Evolutionary conservation across 2,113 vertebrate species (phyloP).

Genomic region (Spizaetus ornatus): DNA sequence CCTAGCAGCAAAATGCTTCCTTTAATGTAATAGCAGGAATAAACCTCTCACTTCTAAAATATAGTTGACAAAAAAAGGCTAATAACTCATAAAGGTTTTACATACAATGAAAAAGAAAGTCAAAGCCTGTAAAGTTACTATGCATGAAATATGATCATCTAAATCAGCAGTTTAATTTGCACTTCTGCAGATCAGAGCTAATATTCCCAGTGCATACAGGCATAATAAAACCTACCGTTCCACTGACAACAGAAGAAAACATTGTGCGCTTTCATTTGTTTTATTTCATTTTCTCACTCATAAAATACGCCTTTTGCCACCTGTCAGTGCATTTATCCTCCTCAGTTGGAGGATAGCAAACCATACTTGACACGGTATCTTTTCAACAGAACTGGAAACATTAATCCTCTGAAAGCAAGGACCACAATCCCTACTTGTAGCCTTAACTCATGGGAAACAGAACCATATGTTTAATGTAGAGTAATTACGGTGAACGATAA

Average conservation of each 20-base stretch:
- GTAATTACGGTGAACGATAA: neutral
- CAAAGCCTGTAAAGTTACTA: neutral
- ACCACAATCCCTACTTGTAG: neutral
- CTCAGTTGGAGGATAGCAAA: neutral
- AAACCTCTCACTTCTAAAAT: constrained; percentile 14
- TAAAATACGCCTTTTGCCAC: neutral
- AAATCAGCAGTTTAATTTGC: constrained; percentile 24
- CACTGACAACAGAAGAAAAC: neutral
- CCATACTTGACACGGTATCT: neutral
- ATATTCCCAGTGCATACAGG: neutral
- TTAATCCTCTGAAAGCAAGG: neutral
- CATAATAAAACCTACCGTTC: neutral
- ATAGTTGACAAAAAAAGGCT: neutral
- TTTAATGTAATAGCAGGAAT: neutral
- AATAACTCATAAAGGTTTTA: neutral
- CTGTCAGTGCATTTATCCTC: neutral
- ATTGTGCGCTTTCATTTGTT: neutral
- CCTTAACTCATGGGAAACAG: neutral
- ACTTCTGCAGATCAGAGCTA: neutral
- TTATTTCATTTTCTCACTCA: neutral
- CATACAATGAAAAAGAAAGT: neutral
- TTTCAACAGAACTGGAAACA: neutral
- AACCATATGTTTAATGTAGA: neutral
- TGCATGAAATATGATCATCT: neutral
- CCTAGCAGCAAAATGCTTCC: neutral